Evolutionary conservation across 1,140 invertebrate species (phyloP).

Genomic region (Arctopsyche grandis): DNA sequence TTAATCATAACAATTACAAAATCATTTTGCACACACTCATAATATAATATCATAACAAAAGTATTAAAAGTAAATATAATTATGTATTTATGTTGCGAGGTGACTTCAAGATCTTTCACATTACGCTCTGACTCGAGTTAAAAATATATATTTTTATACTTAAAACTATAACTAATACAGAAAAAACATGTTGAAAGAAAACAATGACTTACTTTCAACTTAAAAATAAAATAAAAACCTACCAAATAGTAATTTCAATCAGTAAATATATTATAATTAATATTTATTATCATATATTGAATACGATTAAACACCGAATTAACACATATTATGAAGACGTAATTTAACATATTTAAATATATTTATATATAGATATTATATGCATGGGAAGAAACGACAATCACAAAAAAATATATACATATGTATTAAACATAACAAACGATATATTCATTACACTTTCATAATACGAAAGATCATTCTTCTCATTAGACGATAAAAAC

Average conservation of each 20-base stretch:
- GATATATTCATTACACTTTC: too few relatives aligned
- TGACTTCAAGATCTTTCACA: conserved; percentile 32
- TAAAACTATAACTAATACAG: neutral
- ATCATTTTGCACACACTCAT: neutral
- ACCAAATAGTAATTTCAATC: too few relatives aligned
- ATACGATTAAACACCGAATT: too few relatives aligned
- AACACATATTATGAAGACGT: neutral
- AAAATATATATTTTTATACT: conserved; percentile 6
- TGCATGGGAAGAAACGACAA: too few relatives aligned
- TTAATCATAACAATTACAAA: neutral
- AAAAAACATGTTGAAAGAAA: conserved; percentile 8
- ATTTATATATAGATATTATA: neutral
- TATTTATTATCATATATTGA: too few relatives aligned
- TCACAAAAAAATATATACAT: too few relatives aligned
- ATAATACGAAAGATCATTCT: neutral
- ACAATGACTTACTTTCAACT: neutral
- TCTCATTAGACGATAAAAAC: neutral
- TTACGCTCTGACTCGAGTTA: conserved; percentile 14
- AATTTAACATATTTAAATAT: neutral
- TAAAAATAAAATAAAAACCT: neutral
- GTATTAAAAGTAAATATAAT: conserved; percentile 24
- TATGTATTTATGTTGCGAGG: conserved; percentile 25
- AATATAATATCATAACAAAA: conserved; percentile 6
- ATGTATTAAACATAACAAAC: too few relatives aligned
- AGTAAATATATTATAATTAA: too few relatives aligned